These are phyloP conservation scores for Cyanistes caeruleus DNA, from an alignment of 2,113 vertebrate species.

Conservation along the genomic window DNA sequence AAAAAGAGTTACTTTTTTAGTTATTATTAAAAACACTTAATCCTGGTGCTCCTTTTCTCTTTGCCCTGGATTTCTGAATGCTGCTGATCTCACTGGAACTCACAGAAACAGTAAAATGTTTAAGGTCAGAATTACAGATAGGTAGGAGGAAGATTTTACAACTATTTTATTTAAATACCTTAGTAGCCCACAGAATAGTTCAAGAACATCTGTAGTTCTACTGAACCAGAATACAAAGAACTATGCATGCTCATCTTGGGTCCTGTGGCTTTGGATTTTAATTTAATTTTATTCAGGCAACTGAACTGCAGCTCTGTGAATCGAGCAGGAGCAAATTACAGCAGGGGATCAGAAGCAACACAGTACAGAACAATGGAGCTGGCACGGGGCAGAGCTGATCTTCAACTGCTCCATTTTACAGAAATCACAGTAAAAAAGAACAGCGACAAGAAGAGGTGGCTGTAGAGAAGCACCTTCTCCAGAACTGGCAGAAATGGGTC, in stretches of 20 bases:
- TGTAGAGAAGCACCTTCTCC: conserved; percentile 50
- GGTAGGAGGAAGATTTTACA: not conserved
- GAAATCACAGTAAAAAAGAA: not conserved
- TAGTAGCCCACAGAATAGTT: not conserved
- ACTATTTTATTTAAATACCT: not conserved
- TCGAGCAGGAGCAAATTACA: not conserved
- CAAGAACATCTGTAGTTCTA: not conserved
- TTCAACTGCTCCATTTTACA: conserved; percentile 48
- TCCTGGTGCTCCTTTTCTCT: not conserved
- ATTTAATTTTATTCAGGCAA: not conserved
- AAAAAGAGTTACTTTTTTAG: not conserved
- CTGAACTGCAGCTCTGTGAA: not conserved
- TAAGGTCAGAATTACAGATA: not conserved
- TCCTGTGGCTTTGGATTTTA: not conserved
- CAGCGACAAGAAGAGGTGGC: conserved; percentile 44
- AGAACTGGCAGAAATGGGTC: not conserved
- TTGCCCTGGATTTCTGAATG: not conserved
- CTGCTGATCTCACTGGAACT: not conserved
- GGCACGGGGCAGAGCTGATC: not conserved
- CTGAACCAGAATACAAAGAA: not conserved
- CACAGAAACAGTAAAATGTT: not conserved
- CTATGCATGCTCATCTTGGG: rapidly evolving
- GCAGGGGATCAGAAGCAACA: not conserved
- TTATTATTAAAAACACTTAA: not conserved
- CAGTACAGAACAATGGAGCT: rapidly evolving